Conservation (phyloP, 1,140 invertebrate genomes). For the Caerostris darwini region DNA sequence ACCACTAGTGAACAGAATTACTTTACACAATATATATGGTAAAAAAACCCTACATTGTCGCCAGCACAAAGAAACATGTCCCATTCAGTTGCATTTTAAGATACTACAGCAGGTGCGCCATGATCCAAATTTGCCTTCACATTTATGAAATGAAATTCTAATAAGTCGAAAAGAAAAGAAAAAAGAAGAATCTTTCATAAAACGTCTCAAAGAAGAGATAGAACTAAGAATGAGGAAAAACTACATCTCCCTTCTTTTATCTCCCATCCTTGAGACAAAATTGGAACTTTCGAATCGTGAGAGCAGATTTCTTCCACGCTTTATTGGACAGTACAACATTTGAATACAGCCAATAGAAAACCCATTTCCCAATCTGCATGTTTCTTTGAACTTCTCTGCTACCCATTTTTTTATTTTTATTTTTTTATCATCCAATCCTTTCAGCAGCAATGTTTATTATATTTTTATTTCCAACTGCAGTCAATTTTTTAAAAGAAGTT, state of each 20-base stretch:
- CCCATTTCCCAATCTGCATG: constrained; percentile 30
- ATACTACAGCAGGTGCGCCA: too few species aligned
- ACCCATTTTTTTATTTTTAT: too few species aligned
- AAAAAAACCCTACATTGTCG: too few species aligned
- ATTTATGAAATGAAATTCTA: constrained; percentile 23
- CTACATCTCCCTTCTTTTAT: not conserved
- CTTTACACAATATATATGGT: too few species aligned
- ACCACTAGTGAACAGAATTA: too few species aligned
- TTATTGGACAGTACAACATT: constrained; percentile 58
- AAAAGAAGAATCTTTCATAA: not conserved
- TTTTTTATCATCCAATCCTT: not conserved
- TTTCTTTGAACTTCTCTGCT: not conserved
- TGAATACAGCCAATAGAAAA: constrained; percentile 62
- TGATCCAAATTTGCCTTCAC: not conserved
- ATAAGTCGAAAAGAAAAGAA: not conserved
- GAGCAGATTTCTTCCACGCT: not conserved
- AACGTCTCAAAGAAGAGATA: not conserved
- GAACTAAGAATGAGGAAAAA: not conserved
- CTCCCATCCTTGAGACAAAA: not conserved
- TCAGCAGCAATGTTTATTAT: constrained; percentile 36
- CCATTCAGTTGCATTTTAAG: too few species aligned
- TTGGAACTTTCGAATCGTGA: constrained; percentile 24
- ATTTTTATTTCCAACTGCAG: constrained; percentile 7
- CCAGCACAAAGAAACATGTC: too few species aligned
- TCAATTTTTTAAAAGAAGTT: constrained; percentile 12